These are phyloP conservation scores for Drosophila anomalipes DNA, from an alignment of 2,888 invertebrate genomes.

Conservation along the genomic window DNA sequence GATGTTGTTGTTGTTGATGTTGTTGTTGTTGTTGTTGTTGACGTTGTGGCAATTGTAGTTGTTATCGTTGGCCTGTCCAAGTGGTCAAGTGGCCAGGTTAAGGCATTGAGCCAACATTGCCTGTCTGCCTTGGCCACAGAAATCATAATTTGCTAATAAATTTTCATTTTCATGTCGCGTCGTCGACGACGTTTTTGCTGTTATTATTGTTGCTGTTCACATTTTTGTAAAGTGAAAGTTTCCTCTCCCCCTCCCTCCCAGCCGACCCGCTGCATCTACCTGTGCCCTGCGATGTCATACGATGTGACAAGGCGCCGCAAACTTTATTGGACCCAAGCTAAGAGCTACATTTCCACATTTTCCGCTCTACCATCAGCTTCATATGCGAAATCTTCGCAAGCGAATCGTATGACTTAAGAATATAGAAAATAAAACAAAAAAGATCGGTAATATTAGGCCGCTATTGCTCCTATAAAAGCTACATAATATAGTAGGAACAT, in stretches of 20 bases:
- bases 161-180: slow-evolving; percentile 73
- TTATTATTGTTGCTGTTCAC: slow-evolving; percentile 34
- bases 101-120: slow-evolving; percentile 32
- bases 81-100: slow-evolving; percentile 54
- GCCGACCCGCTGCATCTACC: neutral
- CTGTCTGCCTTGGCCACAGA: slow-evolving; percentile 58
- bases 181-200: slow-evolving; percentile 18
- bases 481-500: neutral
- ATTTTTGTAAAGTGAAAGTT: slow-evolving; percentile 71
- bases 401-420: neutral
- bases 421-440: neutral
- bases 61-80: slow-evolving; percentile 26
- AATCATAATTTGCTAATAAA: slow-evolving; percentile 79
- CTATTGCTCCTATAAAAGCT: too few relatives aligned
- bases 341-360: neutral
- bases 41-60: slow-evolving; percentile 14
- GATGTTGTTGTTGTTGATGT: slow-evolving; percentile 21
- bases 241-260: slow-evolving; percentile 5
- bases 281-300: slow-evolving; percentile 31
- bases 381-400: neutral
- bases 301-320: slow-evolving; percentile 32
- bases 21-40: slow-evolving; percentile 24
- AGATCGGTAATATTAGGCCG: neutral
- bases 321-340: neutral
- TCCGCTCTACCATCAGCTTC: neutral